Evolutionary conservation across 2,888 invertebrate genomes (phyloP).

Genomic region (Calameuta pallipes): DNA sequence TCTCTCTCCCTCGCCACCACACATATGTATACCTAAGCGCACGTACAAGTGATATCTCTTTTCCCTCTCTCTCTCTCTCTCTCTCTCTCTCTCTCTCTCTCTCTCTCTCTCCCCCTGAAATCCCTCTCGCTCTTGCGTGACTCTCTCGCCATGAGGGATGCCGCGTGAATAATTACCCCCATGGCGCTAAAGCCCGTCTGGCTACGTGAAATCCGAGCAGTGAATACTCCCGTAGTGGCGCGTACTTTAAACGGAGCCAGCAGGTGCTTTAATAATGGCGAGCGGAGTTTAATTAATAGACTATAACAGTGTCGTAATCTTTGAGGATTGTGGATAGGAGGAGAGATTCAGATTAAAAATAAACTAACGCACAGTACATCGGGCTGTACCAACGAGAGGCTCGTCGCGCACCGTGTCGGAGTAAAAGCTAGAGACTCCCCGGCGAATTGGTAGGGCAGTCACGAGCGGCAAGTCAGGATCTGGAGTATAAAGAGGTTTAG

Average conservation of each 20-base stretch:
- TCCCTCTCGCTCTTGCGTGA: conserved; percentile 44
- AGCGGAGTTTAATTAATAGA: neutral
- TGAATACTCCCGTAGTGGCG: conserved; percentile 47
- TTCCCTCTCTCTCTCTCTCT: conserved; percentile 19
- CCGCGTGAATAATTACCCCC: conserved; percentile 65
- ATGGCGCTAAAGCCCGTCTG: conserved; percentile 54
- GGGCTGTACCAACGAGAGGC: neutral
- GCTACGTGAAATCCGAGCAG: conserved; percentile 60
- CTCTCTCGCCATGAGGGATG: conserved; percentile 56
- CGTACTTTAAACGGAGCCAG: conserved; percentile 53
- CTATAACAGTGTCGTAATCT: neutral
- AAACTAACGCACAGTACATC: neutral
- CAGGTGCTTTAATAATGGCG: conserved; percentile 45
- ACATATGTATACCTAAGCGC: conserved; percentile 8
- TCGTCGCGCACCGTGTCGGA: neutral
- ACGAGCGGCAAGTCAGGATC: conserved; percentile 13
- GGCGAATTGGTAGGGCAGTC: conserved; percentile 18
- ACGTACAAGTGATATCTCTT: conserved; percentile 15
- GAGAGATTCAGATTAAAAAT: neutral
- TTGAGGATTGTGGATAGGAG: neutral
- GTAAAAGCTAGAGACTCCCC: neutral
- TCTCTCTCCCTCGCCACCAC: conserved; percentile 14
- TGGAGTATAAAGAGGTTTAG: conserved; percentile 26
- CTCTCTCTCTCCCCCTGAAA: conserved; percentile 26
- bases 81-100: conserved; percentile 30